Evolutionary conservation across 2,888 invertebrate genomes (phyloP).

Genomic region (Glaucopsyche alexis): DNA sequence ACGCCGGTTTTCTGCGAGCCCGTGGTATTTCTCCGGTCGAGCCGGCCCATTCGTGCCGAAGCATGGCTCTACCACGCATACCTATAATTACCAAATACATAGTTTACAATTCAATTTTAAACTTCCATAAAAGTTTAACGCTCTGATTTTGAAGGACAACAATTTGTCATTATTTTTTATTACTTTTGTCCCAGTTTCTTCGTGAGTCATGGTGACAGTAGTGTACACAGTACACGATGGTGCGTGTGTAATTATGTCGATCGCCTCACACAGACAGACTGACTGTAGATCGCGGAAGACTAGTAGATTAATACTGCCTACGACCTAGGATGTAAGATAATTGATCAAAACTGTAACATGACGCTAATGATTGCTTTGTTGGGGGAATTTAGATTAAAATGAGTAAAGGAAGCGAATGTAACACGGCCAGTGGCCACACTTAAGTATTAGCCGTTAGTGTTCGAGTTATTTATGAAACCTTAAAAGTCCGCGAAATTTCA

Average conservation of each 20-base stretch:
- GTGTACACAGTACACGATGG: not conserved
- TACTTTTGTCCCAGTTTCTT: not conserved
- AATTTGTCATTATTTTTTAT: no score
- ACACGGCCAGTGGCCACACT: not conserved
- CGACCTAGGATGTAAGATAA: slow-evolving; percentile 10
- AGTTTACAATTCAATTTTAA: no score
- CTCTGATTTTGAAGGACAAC: no score
- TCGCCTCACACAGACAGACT: not conserved
- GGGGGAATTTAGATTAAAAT: not conserved
- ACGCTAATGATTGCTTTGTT: slow-evolving; percentile 12
- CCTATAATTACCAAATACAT: no score
- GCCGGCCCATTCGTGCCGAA: no score
- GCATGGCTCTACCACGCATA: no score
- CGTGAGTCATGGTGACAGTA: not conserved
- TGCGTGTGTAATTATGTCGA: slow-evolving; percentile 13
- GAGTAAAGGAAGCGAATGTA: not conserved
- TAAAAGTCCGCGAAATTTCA: not conserved
- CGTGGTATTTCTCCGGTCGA: no score
- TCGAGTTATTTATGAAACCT: no score
- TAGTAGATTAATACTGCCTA: slow-evolving; percentile 10
- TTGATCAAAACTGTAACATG: slow-evolving; percentile 26
- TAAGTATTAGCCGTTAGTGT: no score
- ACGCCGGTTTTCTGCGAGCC: no score
- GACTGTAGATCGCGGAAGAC: not conserved
- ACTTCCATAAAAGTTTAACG: no score